These are phyloP conservation scores for Acanthoscelides obtectus DNA, from an alignment of 2,888 invertebrate genomes.

Conservation along the genomic window DNA sequence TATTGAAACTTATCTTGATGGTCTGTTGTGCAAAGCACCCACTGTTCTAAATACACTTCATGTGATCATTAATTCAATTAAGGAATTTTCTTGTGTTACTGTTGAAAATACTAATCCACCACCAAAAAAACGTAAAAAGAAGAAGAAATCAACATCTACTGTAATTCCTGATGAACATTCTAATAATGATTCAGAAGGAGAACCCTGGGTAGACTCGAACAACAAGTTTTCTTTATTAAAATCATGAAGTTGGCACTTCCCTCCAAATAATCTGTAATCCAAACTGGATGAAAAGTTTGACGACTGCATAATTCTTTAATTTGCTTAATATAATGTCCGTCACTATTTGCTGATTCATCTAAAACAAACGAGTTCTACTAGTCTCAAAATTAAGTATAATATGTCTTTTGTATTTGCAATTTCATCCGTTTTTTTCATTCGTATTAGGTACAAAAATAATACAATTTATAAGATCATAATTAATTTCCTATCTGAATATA, in stretches of 20 bases:
- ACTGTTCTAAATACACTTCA: conserved; percentile 11
- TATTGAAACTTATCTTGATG: conserved; percentile 27
- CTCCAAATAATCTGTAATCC: not conserved
- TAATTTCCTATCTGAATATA: no score
- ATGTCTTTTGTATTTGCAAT: no score
- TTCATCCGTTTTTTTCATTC: no score
- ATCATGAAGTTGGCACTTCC: not conserved
- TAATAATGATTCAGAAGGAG: conserved; percentile 14
- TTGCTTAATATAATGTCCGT: no score
- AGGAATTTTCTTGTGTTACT: conserved; percentile 2
- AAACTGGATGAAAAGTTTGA: not conserved
- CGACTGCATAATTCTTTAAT: no score
- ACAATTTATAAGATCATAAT: no score
- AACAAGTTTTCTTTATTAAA: conserved; percentile 12
- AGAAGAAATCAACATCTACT: conserved; percentile 9
- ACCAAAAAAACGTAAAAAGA: conserved; percentile 9
- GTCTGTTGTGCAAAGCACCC: conserved; percentile 19
- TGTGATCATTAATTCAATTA: conserved; percentile 10
- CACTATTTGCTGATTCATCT: no score
- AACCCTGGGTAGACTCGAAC: conserved; percentile 11
- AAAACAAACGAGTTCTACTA: no score
- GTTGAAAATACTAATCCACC: not conserved
- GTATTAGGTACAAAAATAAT: no score
- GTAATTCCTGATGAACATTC: conserved; percentile 29
- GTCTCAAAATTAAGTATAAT: no score